Conservation (phyloP, 1,140 invertebrate species). For the Gonioctena quinquepunctata region DNA sequence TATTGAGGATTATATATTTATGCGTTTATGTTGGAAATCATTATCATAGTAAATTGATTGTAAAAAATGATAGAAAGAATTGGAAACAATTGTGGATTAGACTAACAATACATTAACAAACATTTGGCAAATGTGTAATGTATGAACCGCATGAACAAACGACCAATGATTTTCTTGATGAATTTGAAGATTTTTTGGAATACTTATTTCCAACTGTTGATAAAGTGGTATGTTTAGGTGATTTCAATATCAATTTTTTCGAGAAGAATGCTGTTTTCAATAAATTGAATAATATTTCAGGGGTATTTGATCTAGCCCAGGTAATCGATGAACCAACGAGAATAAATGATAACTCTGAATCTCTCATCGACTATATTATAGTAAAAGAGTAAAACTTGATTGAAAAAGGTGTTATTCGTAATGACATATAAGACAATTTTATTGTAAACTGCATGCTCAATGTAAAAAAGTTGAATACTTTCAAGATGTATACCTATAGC, state of each 20-base stretch:
- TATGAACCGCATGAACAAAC: neutral
- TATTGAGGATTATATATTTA: neutral
- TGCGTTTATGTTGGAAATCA: neutral
- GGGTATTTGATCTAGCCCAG: neutral
- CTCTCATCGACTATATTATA: neutral
- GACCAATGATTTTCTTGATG: neutral
- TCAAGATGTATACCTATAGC: neutral
- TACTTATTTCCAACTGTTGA: neutral
- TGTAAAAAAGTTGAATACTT: neutral
- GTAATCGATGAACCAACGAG: neutral
- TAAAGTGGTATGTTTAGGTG: neutral
- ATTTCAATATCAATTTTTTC: neutral
- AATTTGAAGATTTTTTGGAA: neutral
- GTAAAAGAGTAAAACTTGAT: neutral
- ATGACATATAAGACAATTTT: neutral
- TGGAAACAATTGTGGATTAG: constrained; percentile 9
- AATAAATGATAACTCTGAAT: neutral
- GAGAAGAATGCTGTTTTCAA: neutral
- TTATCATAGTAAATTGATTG: neutral
- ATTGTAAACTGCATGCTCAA: neutral
- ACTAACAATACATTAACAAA: neutral
- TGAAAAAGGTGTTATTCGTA: neutral
- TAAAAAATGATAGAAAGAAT: neutral
- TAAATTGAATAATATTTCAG: neutral
- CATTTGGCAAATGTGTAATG: neutral